Evolutionary conservation across 2,113 vertebrate genomes (phyloP).

Genomic region (Ctenomys sociabilis): DNA sequence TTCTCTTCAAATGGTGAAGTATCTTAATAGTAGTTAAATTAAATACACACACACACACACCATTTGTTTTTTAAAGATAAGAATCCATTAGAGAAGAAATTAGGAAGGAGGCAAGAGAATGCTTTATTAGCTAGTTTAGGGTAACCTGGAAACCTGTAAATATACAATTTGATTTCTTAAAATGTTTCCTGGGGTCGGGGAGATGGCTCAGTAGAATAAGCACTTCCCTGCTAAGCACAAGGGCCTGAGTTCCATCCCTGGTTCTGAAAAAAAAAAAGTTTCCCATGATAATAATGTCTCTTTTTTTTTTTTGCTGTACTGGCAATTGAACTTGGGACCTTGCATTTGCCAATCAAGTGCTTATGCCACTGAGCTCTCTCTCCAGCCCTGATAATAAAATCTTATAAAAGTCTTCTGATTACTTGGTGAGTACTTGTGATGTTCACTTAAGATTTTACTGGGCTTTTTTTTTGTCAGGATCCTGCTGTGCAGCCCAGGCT

Average conservation of each 20-base stretch:
- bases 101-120: neutral
- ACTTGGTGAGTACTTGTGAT: conserved; percentile 30
- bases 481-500: neutral
- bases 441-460: neutral
- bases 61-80: neutral
- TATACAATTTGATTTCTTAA: neutral
- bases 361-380: too few relatives aligned
- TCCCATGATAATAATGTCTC: neutral
- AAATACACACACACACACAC: neutral
- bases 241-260: too few relatives aligned
- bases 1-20: neutral
- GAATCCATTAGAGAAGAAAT: neutral
- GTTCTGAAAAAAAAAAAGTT: too few relatives aligned
- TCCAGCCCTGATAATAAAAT: neutral
- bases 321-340: too few relatives aligned
- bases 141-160: conserved; percentile 42
- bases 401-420: neutral
- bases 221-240: too few relatives aligned
- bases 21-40: neutral
- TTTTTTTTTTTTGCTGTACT: too few relatives aligned
- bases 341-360: too few relatives aligned
- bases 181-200: too few relatives aligned
- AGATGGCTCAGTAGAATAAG: too few relatives aligned
- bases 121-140: neutral
- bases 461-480: conserved; percentile 13